These are phyloP conservation scores for Nematostella vectensis DNA, from an alignment of 92 coral and sea anemone genomes.

Conservation along the genomic window DNA sequence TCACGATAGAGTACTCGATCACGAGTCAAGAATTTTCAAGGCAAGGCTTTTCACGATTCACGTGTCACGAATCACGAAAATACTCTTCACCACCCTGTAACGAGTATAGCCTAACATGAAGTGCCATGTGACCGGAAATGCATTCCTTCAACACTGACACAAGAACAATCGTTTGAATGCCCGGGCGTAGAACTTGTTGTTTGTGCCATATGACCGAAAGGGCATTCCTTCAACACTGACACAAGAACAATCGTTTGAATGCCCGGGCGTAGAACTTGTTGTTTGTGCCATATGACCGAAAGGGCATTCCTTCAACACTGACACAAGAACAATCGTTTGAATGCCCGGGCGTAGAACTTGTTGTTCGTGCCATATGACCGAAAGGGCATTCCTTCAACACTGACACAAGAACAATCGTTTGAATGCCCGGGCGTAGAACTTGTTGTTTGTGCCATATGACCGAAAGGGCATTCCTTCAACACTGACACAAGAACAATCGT, in stretches of 20 bases:
- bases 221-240: constrained; percentile 24
- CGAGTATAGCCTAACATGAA: too few species aligned
- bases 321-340: constrained; percentile 43
- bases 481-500: constrained; percentile 43
- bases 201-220: constrained; percentile 41
- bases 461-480: neutral
- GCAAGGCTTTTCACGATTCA: too few species aligned
- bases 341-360: constrained; percentile 49
- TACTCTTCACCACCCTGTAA: too few species aligned
- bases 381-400: neutral
- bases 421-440: constrained; percentile 49
- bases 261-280: constrained; percentile 52
- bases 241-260: constrained; percentile 41
- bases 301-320: constrained; percentile 16
- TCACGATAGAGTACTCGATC: too few species aligned
- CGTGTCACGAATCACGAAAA: too few species aligned
- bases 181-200: constrained; percentile 44
- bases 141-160: constrained; percentile 18
- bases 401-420: constrained; percentile 45
- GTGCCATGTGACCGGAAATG: neutral
- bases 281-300: constrained; percentile 45
- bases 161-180: constrained; percentile 46
- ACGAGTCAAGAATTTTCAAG: too few species aligned
- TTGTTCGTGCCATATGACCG: constrained; percentile 48
- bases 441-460: constrained; percentile 29